Base-by-base conservation (phyloP, 2,113 vertebrate genomes). In the Eleginops maclovinus region DNA sequence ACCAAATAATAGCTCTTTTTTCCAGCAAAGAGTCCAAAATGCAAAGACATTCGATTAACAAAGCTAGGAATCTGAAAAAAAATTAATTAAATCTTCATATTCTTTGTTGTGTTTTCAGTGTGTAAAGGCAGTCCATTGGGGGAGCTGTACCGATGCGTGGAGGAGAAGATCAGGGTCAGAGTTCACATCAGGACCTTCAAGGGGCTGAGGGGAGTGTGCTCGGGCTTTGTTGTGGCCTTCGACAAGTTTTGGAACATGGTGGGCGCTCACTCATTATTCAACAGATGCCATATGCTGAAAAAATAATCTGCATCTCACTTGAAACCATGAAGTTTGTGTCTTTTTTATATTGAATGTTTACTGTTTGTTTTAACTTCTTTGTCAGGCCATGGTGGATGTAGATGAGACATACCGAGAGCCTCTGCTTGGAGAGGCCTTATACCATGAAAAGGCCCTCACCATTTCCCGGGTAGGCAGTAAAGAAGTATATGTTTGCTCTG, bases 171-270 rank as follows among this genome's bases (percentile, higher is more conserved):
- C 55, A 93, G 95, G 60, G 96, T 99, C 72, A 96, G 95, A 14
- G 98, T 99, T 82, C 98, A 99, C 82, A 96, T 99, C 83, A 96
- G 98, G 82, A 98, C 97, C 54, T 99, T 99, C 90, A 99, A 98
- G 81, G 98, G 98, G 0, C 95, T 99, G 44, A 95, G 98, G 3
- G 98, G 98, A 0, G 96, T 99, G 68, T 99, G 98, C 86, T 96
- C 96, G 0, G 98, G 98, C 51, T 99, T 99, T 65, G 87, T 99
- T 4, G 96, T 99, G 36, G 97, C 98, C 21, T 99, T 99, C 50
- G 98, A 99, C 94, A 99, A 99, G 85, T 99, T 98, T 93, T 99
- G 98, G 98, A 99, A 99, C 93, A 96, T 99, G 97, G 98, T 98
- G 95, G 88, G 87, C 41, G 12, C 5, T 41, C 43, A 0, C 13